Conservation (phyloP, 2,888 invertebrate species). For the Gymnoscelis rufifasciata region DNA sequence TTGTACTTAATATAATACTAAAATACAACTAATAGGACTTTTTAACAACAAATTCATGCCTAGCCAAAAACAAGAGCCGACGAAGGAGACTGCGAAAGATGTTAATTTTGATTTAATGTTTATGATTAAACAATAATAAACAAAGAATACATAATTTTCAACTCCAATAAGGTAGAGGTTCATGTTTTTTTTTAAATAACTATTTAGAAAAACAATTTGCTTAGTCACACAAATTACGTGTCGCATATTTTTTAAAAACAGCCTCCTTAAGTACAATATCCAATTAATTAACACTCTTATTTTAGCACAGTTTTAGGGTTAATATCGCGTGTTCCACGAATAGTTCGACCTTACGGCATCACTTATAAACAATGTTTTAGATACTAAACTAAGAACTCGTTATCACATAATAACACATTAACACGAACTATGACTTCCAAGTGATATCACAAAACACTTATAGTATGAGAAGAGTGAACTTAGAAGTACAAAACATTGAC, state of each 20-base stretch:
- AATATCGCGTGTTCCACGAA: constrained; percentile 74
- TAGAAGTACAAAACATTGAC: too few relatives aligned
- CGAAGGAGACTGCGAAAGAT: background rate
- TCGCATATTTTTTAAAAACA: background rate
- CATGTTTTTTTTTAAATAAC: background rate
- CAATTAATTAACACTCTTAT: constrained; percentile 49
- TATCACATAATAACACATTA: constrained; percentile 66
- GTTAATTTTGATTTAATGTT: too few relatives aligned
- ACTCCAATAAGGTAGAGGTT: background rate
- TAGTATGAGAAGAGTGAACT: constrained; percentile 13
- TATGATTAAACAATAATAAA: too few relatives aligned
- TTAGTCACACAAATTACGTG: background rate
- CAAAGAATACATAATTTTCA: too few relatives aligned
- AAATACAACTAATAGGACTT: constrained; percentile 1
- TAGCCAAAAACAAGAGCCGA: background rate
- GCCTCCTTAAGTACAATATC: constrained; percentile 64
- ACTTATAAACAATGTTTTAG: constrained; percentile 43
- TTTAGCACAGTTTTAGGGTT: constrained; percentile 38
- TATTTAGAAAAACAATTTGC: background rate
- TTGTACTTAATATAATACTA: background rate
- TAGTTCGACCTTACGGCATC: constrained; percentile 50
- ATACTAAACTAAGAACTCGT: constrained; percentile 43
- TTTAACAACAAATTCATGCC: background rate
- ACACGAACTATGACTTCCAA: constrained; percentile 24
- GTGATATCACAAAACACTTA: constrained; percentile 29